These are phyloP conservation scores for Gnathonemus echidnorhynchus DNA, from an alignment of 2,113 vertebrate species.

Conservation along the genomic window DNA sequence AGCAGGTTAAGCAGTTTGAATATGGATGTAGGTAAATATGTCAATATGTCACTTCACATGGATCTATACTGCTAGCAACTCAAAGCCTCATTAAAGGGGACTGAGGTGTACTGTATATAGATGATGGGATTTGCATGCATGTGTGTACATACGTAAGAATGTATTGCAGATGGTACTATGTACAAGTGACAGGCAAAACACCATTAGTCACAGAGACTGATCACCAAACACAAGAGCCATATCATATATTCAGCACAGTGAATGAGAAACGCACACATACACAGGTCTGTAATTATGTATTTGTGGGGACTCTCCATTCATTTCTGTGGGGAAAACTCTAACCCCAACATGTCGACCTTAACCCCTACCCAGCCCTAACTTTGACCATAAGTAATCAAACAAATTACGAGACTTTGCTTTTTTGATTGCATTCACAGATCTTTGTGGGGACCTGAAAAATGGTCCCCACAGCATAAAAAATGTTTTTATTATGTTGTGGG, in stretches of 20 bases:
- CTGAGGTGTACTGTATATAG: neutral
- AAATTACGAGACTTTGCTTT: too few species aligned
- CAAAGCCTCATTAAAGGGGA: neutral
- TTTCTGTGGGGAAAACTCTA: too few species aligned
- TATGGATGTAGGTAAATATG: slow-evolving; percentile 4
- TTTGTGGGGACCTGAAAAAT: too few species aligned
- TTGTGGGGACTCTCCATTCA: too few species aligned
- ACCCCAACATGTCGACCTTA: too few species aligned
- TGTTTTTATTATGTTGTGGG: too few species aligned
- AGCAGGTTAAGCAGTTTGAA: neutral
- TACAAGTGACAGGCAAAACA: slow-evolving; percentile 3
- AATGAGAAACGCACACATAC: neutral
- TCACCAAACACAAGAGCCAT: neutral
- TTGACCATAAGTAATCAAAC: too few species aligned
- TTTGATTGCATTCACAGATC: too few species aligned
- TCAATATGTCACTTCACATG: neutral
- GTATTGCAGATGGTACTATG: neutral
- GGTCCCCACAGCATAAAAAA: too few species aligned
- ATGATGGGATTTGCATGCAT: slow-evolving; percentile 1
- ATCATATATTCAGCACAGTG: neutral
- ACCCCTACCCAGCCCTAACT: too few species aligned
- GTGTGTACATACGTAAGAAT: neutral
- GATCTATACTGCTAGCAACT: neutral
- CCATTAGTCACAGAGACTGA: neutral
- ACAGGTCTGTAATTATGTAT: too few species aligned